Evolutionary conservation across 2,797 vertebrate genomes (phyloP), one percentile per base, ranked within the genome.

Genomic region (Loriculus beryllinus): DNA sequence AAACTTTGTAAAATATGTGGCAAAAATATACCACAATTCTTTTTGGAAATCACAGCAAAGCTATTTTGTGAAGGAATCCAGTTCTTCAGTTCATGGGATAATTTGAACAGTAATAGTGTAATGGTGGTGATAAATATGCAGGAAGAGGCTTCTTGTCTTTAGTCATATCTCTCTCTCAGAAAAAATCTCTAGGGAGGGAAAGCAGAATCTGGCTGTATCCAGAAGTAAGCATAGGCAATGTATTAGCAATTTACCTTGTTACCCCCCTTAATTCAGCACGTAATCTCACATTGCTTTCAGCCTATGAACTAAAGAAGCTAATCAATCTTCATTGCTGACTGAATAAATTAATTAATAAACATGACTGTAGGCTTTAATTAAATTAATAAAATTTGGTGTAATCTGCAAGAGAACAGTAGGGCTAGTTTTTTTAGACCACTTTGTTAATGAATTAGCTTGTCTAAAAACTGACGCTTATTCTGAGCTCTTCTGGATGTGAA

Each of bases 321-420:
- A 9, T 95, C 85, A 31, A 23, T 96, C 88, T 92, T 88, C 52
- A 85, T 59, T 65, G 21, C 76, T n/a, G 62, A 81, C 37, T 39
- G 76, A 76, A 69, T 69, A 94, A 93, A 95, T 94, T 82, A 97
- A 95, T 97, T 90, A 95, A 59, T 93, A 95, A 94, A 85, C 83
- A 92, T 81, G 65, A 94, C 94, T 97, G 89, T 12, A 77, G 76
- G 49, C 87, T 92, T 96, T 97, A 96, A 97, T 97, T 96, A 93
- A 91, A 95, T 96, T 95, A 96, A 91, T 89, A 82, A 83, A 94
- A 90, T 81, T 90, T 39, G 52, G 51, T 83, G 65, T 90, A 92
- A 91, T 96, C 62, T 87, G 67, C 35, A 85, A 51, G 77, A 93
- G 94, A 97, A 83, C 69, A 88, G 79, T 35, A 69, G 48, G 64